phyloP scores from a whole-genome alignment of 1,140 invertebrate genomes.

The Centruroides vittatus region DNA sequence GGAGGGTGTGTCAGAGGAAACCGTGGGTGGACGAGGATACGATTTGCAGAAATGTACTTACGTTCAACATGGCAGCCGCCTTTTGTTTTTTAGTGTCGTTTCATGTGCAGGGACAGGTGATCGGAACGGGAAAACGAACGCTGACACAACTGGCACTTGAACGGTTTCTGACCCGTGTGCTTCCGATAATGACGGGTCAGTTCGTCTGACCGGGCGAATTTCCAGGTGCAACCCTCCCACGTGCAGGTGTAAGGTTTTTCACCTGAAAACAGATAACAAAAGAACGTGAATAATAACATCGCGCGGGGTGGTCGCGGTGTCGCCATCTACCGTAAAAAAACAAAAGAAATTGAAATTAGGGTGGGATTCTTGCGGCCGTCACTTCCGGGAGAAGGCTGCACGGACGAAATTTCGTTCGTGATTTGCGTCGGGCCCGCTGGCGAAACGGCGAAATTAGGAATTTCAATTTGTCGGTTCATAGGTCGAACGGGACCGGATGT shows the following conservation, averaged over 20 bases:
- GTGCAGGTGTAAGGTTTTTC: slow-evolving; percentile 95
- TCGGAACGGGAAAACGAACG: slow-evolving; percentile 32
- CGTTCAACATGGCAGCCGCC: neutral
- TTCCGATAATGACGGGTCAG: slow-evolving; percentile 78
- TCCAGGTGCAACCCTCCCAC: slow-evolving; percentile 89
- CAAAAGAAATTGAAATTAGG: too few relatives aligned
- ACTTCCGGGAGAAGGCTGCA: too few relatives aligned
- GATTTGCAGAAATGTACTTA: neutral
- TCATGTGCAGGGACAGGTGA: slow-evolving; percentile 32
- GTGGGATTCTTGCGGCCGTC: too few relatives aligned
- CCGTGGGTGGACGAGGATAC: neutral
- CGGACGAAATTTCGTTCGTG: too few relatives aligned
- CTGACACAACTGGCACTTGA: slow-evolving; percentile 30
- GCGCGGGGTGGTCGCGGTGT: too few relatives aligned
- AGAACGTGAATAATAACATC: too few relatives aligned
- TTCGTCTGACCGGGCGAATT: slow-evolving; percentile 93
- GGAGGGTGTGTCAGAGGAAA: neutral
- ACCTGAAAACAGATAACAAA: slow-evolving; percentile 45
- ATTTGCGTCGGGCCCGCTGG: neutral
- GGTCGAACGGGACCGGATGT: neutral
- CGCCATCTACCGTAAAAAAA: too few relatives aligned
- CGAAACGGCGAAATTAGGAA: neutral
- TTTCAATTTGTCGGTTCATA: neutral
- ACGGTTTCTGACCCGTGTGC: slow-evolving; percentile 34
- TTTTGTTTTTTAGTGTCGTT: slow-evolving; percentile 20